Evolutionary conservation across 1,140 invertebrate species (phyloP), one percentile per base, ranked within the genome.

Genomic region (Drosophila pseudoananassae): DNA sequence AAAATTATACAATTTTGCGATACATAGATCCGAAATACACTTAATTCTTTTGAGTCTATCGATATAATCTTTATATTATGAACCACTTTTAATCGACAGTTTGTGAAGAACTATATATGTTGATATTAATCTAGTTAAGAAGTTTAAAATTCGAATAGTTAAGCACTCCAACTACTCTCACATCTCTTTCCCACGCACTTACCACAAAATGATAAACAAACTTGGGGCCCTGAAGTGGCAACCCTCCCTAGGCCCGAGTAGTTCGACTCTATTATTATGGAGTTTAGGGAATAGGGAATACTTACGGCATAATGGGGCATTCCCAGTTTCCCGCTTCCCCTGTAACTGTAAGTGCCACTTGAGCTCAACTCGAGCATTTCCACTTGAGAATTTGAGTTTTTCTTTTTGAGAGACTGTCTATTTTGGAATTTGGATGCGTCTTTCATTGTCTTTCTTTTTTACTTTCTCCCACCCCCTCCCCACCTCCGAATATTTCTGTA

Each of bases 281-380:
- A 33, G 31, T 12, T 10, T 4, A 36, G 33, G 33, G 10, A 36
- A 36, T 36, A 36, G 33, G 33, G 33, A 12, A 36, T 36, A 36
- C 31, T 27, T 27, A 27, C 4, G 0, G 4, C 5, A 31, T 58
- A 63, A 63, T 63, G 59, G 53, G 54, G 57, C 57, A 46, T 29
- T 61, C 29, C 29, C 50, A 66, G 23, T 36, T 33, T 33, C 46
- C 59, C 46, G 40, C 25, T 40, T 29, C 47, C 47, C 29, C 29
- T n/a, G n/a, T n/a, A n/a, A 43, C 14, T 53, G 20, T 33, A 54
- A 69, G 63, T 68, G 51, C 51, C 64, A 55, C 63, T 68, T 69
- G 49, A 68, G 65, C 25, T 29, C 10, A 54, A 47, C 65, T 55
- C 47, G 31, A 69, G 66, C 20, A 54, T 33, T 15, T 4, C 33